Base-by-base conservation (phyloP, 2,888 invertebrate genomes). In the Dryadula phaetusa region DNA sequence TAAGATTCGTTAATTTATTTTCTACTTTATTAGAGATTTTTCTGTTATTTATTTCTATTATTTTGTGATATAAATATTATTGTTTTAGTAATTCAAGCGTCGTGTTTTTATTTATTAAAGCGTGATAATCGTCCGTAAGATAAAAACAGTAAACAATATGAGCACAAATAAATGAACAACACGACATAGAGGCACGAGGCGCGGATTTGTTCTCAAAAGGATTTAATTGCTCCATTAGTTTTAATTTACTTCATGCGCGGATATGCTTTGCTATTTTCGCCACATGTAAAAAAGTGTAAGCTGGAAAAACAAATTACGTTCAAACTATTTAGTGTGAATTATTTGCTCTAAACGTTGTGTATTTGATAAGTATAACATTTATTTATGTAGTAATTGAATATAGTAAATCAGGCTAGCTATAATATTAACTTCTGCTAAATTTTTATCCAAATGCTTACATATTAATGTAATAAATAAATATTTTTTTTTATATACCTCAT, bases 181-280 rank as follows among this genome's bases (percentile, higher is more conserved):
- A 37, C 20, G 20, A 54, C 34, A 14, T 18, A n/a, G 53, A 54
- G 54, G n/a, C 8, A 22, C 22, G 56, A 37, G 10, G 22, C 20
- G n/a, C 56, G 56, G 56, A 56, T 56, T 56, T 56, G 40, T 56
- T 56, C 56, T 56, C 56, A 56, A 40, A 56, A 56, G 56, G 56
- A 56, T 40, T 56, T 56, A 56, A 56, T 56, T 56, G 56, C 37
- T 40, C 37, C 56, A 56, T 56, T 56, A 56, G 37, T 56, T 40
- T 56, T 56, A 56, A 56, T 56, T 56, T 56, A 56, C 56, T 40
- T 56, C 37, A 22, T 37, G 22, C 56, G 56, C 56, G 56, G 7
- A 40, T 56, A n/a, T 22, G 37, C 22, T 56, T 10, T 56, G 20
- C 37, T 25, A 40, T 22, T 40, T 22, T n/a, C 22, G n/a, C 22